phyloP scores from a whole-genome alignment of 2,888 invertebrate species.

The Lutraria lutraria region DNA sequence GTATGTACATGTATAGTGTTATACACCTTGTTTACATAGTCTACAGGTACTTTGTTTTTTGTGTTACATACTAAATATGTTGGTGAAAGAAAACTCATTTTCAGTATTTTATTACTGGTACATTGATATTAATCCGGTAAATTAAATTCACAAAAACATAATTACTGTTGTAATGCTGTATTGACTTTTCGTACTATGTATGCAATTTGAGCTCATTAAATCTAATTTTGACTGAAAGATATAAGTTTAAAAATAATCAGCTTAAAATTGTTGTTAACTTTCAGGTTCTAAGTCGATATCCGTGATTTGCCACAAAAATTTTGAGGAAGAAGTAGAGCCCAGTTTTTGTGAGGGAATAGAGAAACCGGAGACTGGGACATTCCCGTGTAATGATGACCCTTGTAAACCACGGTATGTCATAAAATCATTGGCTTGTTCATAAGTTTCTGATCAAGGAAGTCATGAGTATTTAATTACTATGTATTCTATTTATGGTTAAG shows the following conservation, averaged over 20 bases:
- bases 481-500: neutral
- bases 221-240: no score
- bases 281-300: constrained; percentile 78
- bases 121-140: no score
- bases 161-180: no score
- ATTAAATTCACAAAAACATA: no score
- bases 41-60: no score
- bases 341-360: constrained; percentile 92
- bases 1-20: constrained; percentile 87
- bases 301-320: constrained; percentile 78
- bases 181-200: no score
- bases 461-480: neutral
- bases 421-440: neutral
- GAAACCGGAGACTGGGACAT: constrained; percentile 89
- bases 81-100: no score
- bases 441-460: neutral
- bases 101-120: no score
- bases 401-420: constrained; percentile 90
- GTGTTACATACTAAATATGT: no score
- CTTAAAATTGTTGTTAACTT: neutral
- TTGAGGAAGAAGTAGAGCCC: constrained; percentile 74
- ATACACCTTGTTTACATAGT: no score
- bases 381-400: constrained; percentile 91
- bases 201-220: no score
- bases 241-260: no score